Base-by-base conservation (phyloP, 2,888 invertebrate species). In the Ceramica pisi region DNA sequence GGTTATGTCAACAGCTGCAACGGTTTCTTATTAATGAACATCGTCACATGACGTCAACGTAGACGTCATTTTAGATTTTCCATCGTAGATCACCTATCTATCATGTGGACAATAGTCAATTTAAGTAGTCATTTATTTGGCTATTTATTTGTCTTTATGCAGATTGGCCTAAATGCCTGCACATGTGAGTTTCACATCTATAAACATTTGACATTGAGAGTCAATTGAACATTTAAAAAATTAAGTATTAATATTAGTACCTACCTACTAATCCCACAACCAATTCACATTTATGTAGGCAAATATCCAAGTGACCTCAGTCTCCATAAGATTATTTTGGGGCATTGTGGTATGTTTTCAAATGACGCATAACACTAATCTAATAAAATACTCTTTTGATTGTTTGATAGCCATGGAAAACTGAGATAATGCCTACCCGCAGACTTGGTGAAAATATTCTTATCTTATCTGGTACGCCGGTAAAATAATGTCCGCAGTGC, bases 1-100 rank as follows among this genome's bases (percentile, higher is more conserved):
- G 53, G 44, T 75, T 66, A 63, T 67, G 75, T 75, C 74, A 81
- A 80, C 57, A 67, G 48, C 23, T 46, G 56, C n/a, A 67, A 67
- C 12, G 19, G 5, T 68, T 66, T 62, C 31, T 57, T 46, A n/a
- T 53, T 35, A 48, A 76, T 46, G 6, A 35, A 21, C 21, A n/a
- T 21, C 53, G 51, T 79, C 38, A 57, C 46, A 31, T 23, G 19
- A 35, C 41, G 19, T 41, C 31, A 26, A n/a, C 1, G 21, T 14
- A 10, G 8, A 26, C 41, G 55, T n/a, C 31, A 19, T 55, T 53
- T 26, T 6, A 10, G 14, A 21, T 44, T 9, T 62, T 59, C 38
- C 23, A 53, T 51, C 10, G 56, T n/a, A 26, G 16, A 21, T 35
- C 53, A 59, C 10, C 19, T n/a, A 19, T 46, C 48, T 44, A 19